Evolutionary conservation across 2,797 vertebrate species (phyloP), one percentile per base, ranked within the genome.

Genomic region (Microcaecilia unicolor): DNA sequence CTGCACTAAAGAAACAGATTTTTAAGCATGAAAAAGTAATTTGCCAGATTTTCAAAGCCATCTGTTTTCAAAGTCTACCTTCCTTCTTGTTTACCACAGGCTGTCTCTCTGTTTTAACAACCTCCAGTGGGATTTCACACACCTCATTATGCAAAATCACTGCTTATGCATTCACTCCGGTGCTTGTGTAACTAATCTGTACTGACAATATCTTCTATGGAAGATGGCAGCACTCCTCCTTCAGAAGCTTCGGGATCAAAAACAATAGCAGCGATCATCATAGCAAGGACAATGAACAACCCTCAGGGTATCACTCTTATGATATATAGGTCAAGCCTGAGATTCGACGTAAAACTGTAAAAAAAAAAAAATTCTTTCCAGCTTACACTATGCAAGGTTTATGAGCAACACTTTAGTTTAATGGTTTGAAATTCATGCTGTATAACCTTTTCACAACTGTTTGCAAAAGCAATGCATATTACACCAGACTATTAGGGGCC

Each of bases 51-150:
- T 79, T 78, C 76, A 79, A 75, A 83, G 70, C 76, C 82, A 84
- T 82, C 80, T 82, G 82, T 74, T 84, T 79, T 75, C 76, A 77
- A 79, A 83, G 62, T 58, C 56, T 79, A 78, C 72, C 74, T 83
- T 78, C 67, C 72, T 76, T 52, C 63, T 76, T 84, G 77, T 86
- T 83, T 83, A 82, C 79, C 36, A 45, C 70, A 76, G 78, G 53
- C 80, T 81, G 74, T 74, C 81, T 84, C 70, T 75, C 81, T 79
- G 76, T 80, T 84, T 81, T 86, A 85, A 87, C 83, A 88, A 86
- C 78, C 75, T 80, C 85, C 81, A 36, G 50, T 69, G 85, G 80
- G 83, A 84, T 74, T 83, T 76, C 68, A 61, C 65, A 75, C 29
- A 57, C 65, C 78, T 83, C 76, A 76, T 83, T 86, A 84, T 78